These are phyloP conservation scores for Hoplias malabaricus DNA, from an alignment of 2,113 vertebrate genomes.

Conservation along the genomic window DNA sequence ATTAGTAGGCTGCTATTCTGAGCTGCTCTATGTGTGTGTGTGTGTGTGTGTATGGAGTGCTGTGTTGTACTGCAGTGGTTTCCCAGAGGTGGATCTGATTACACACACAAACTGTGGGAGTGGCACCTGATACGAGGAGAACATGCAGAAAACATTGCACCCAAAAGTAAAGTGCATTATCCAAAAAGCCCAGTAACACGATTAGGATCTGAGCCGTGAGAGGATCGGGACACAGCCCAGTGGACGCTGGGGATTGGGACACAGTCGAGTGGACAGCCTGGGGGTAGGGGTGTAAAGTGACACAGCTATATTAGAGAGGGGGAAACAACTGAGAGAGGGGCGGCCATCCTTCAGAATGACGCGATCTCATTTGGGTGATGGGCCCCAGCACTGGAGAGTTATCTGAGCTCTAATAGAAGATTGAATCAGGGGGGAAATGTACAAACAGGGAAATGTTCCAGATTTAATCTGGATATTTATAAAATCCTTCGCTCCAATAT, in stretches of 20 bases:
- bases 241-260: constrained; percentile 12
- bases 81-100: constrained; percentile 52
- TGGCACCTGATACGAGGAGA: constrained; percentile 61
- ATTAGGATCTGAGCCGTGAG: constrained; percentile 54
- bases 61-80: constrained; percentile 20
- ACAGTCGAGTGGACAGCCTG: not conserved
- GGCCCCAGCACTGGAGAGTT: constrained; percentile 4
- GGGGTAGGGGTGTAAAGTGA: constrained; percentile 43
- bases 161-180: constrained; percentile 56
- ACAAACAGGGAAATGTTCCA: constrained; percentile 28
- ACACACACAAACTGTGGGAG: constrained; percentile 46
- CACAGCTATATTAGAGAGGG: constrained; percentile 50
- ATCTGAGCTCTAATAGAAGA: constrained; percentile 33
- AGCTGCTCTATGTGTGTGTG: not conserved
- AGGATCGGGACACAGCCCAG: constrained; percentile 29
- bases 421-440: constrained; percentile 26
- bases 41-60: constrained; percentile 29
- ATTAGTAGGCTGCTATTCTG: not conserved
- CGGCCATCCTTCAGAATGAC: constrained; percentile 18
- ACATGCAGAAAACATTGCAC: constrained; percentile 55
- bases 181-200: constrained; percentile 55
- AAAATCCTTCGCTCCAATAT: not conserved
- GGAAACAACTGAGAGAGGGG: constrained; percentile 20
- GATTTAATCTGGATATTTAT: constrained; percentile 36
- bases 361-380: constrained; percentile 48